Evolutionary conservation across 2,888 invertebrate genomes (phyloP), one percentile per base, ranked within the genome.

Genomic region (Pachymerium ferrugineum): DNA sequence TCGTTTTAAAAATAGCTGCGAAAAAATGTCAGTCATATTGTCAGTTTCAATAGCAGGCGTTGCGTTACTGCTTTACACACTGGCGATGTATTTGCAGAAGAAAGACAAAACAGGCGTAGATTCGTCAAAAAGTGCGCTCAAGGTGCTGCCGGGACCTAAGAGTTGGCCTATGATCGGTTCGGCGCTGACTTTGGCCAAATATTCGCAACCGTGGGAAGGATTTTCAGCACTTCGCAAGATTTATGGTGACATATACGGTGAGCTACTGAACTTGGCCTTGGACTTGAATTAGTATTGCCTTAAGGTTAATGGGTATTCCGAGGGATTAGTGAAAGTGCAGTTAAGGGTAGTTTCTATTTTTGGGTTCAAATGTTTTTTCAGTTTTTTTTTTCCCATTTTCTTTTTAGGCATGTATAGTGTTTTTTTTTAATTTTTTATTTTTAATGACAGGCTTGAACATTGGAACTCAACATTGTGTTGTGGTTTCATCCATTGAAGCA

Each of bases 221-320:
- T 91, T 92, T 77, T 88, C 89, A 0, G 87, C 85, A n/a, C 80
- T 92, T 54, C 85, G 89, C 1, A 87, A 87, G 78, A 82, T 84
- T 16, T 91, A 90, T 79, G 92, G 92, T 1, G 89, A 90, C 78
- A 88, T 91, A 62, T 92, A 87, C 82, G 86, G 87, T 76, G 28
- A 72, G 72, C 42, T 16, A n/a, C n/a, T n/a, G n/a, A n/a, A n/a
- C n/a, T n/a, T n/a, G n/a, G n/a, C n/a, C n/a, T n/a, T n/a, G n/a
- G n/a, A n/a, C n/a, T n/a, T n/a, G n/a, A n/a, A n/a, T n/a, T n/a
- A n/a, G n/a, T n/a, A n/a, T n/a, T n/a, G n/a, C n/a, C n/a, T n/a
- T n/a, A n/a, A n/a, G n/a, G n/a, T n/a, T n/a, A n/a, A n/a, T n/a
- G n/a, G n/a, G n/a, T n/a, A n/a, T n/a, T n/a, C n/a, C n/a, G n/a